Evolutionary conservation across 2,113 vertebrate species (phyloP), one percentile per base, ranked within the genome.

Genomic region (Carassius carassius): DNA sequence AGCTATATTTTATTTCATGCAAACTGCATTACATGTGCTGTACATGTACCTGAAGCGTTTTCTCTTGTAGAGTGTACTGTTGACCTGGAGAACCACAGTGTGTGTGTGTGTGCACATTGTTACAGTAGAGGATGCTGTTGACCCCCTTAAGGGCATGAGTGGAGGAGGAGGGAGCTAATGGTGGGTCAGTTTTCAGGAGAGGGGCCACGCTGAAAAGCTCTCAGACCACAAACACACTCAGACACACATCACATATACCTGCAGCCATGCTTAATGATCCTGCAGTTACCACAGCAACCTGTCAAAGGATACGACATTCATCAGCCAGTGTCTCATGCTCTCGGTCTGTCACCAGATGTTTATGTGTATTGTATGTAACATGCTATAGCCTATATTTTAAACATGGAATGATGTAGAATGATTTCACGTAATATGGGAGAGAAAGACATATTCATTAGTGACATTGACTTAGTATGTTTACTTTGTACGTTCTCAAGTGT

Each of bases 271-370:
- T 88, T 90, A 89, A 91, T 44, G 86, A 90, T 85, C 25, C 44
- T 75, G 75, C 80, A 74, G 91, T 93, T 93, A 86, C 90, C 91
- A 78, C n/a, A 90, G 90, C 88, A 92, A 93, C 92, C 1, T 44
- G 76, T 63, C 62, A 84, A 86, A 88, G 87, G 85, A 88, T 84
- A 74, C n/a, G 74, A 32, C 56, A 1, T 23, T 44, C 56, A 56
- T 47, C 41, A 10, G 9, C 41, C 41, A 44, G 41, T 44, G 41
- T 65, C 23, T 70, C n/a, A 41, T 11, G 32, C 16, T 49, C 32
- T 78, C 16, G 37, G 32, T 77, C 25, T 56, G 32, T 76, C 62
- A n/a, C 14, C 17, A 17, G 21, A 23, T 73, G 21, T 73, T 44
- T 73, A 73, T 44, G 70, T 47, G 47, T 14, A 21, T 8, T 41